Conservation (phyloP, 2,888 invertebrate genomes). For the Polydrusus tereticollis region DNA sequence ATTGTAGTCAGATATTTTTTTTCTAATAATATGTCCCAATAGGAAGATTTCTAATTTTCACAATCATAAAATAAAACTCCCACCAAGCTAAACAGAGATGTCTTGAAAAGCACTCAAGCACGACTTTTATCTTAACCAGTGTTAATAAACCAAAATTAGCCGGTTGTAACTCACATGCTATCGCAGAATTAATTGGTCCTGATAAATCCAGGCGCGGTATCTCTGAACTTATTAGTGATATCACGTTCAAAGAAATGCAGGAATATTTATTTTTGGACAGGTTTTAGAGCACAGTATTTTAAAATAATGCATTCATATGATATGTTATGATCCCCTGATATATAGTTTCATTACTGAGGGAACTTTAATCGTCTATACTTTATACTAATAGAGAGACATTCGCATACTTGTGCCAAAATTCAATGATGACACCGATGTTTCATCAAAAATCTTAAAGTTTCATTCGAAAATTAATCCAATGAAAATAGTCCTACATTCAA, state of each 20-base stretch:
- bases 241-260: constrained; percentile 52
- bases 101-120: constrained; percentile 43
- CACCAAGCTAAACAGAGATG: constrained; percentile 19
- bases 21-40: too few species aligned
- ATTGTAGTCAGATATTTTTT: too few species aligned
- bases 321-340: too few species aligned
- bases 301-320: not conserved
- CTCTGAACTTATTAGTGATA: constrained; percentile 62
- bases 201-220: constrained; percentile 61
- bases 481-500: too few species aligned
- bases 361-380: too few species aligned
- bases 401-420: too few species aligned
- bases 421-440: too few species aligned
- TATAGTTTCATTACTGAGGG: too few species aligned
- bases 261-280: constrained; percentile 19
- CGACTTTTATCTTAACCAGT: constrained; percentile 48
- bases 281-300: not conserved
- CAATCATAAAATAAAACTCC: constrained; percentile 4
- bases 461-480: too few species aligned
- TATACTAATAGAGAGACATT: too few species aligned
- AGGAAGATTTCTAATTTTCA: not conserved
- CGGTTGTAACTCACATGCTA: constrained; percentile 58
- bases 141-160: constrained; percentile 60
- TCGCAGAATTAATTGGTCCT: constrained; percentile 62
- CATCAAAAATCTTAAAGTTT: too few species aligned